Evolutionary conservation across 1,140 invertebrate genomes (phyloP).

Genomic region (Pachyrhynchus sulphureomaculatus): DNA sequence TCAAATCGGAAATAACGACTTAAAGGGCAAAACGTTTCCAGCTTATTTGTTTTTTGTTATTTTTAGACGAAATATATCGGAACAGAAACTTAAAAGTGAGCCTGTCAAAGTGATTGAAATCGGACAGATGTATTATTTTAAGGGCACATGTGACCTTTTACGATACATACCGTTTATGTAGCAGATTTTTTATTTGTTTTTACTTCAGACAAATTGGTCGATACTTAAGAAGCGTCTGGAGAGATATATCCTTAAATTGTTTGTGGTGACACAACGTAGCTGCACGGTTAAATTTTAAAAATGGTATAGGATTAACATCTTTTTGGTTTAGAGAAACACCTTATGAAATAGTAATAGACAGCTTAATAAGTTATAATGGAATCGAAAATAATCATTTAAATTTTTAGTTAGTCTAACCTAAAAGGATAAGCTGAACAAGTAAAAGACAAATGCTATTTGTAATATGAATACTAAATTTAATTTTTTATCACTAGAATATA

Average conservation of each 20-base stretch:
- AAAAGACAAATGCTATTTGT: too few relatives aligned
- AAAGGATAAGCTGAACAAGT: too few relatives aligned
- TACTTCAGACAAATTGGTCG: slow-evolving; percentile 26
- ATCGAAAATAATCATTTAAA: too few relatives aligned
- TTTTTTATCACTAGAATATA: too few relatives aligned
- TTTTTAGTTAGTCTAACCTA: too few relatives aligned
- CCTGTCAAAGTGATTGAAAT: slow-evolving; percentile 51
- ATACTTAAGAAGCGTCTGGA: slow-evolving; percentile 17
- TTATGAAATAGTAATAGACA: too few relatives aligned
- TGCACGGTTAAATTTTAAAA: neutral
- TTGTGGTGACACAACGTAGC: slow-evolving; percentile 24
- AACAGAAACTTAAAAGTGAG: slow-evolving; percentile 33
- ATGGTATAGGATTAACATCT: too few relatives aligned
- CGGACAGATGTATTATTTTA: slow-evolving; percentile 52
- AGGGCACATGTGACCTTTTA: slow-evolving; percentile 47
- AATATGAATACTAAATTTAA: too few relatives aligned
- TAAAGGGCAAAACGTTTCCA: slow-evolving; percentile 26
- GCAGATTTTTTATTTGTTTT: slow-evolving; percentile 39
- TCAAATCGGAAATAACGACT: slow-evolving; percentile 42
- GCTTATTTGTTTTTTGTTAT: slow-evolving; percentile 48
- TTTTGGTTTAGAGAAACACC: too few relatives aligned
- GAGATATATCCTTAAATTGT: slow-evolving; percentile 17
- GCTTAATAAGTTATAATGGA: too few relatives aligned
- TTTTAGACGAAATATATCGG: slow-evolving; percentile 43
- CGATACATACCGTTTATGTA: slow-evolving; percentile 28